phyloP scores from a whole-genome alignment of 2,888 invertebrate species.

The Mesorhabditis spiculigera region DNA sequence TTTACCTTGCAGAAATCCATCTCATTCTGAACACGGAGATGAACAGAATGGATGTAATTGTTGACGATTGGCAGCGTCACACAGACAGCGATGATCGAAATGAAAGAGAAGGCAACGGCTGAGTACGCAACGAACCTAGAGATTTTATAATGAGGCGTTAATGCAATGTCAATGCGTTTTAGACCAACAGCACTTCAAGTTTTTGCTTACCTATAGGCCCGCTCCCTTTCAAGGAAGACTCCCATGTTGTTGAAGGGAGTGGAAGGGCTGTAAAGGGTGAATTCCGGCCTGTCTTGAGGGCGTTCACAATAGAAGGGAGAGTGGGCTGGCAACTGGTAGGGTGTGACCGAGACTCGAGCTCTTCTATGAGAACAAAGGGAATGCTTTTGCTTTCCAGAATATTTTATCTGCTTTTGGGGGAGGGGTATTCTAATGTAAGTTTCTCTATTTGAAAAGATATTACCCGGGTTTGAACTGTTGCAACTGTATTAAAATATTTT shows the following conservation, averaged over 20 bases:
- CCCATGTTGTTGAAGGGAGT: background rate
- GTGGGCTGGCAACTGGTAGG: too few species aligned
- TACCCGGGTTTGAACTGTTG: too few species aligned
- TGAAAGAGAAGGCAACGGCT: conserved; percentile 51
- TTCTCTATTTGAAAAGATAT: too few species aligned
- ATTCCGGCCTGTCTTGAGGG: too few species aligned
- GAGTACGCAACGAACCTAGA: conserved; percentile 56
- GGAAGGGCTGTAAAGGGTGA: background rate
- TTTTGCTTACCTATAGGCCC: background rate
- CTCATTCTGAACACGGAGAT: conserved; percentile 53
- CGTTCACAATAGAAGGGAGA: too few species aligned
- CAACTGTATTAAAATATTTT: too few species aligned
- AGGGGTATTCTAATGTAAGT: too few species aligned
- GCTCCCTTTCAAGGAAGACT: conserved; percentile 3
- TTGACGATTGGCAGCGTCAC: conserved; percentile 58
- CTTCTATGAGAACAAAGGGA: too few species aligned
- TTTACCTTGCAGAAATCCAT: conserved; percentile 58
- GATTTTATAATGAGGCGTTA: conserved; percentile 39
- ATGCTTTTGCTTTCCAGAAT: too few species aligned
- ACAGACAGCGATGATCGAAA: conserved; percentile 56
- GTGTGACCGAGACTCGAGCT: too few species aligned
- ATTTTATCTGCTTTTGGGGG: too few species aligned
- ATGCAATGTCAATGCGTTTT: conserved; percentile 29
- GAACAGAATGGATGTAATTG: conserved; percentile 57
- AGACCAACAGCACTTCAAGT: too few species aligned